Conservation (phyloP, 2,113 vertebrate genomes). For the Patagioenas fasciata region DNA sequence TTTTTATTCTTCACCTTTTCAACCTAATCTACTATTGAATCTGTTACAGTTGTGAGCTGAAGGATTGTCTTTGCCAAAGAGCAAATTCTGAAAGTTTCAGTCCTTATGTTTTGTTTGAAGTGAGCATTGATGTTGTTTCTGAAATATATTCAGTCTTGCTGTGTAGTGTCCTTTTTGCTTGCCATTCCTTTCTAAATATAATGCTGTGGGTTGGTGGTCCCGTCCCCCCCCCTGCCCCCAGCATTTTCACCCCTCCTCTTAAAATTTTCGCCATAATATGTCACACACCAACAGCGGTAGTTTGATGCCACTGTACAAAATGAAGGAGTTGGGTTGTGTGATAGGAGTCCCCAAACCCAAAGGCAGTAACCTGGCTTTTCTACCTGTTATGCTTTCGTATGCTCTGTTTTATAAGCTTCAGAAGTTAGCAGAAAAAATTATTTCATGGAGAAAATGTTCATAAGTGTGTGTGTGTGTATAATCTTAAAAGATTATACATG, state of each 20-base stretch:
- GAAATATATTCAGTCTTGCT: neutral
- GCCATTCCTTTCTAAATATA: neutral
- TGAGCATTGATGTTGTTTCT: neutral
- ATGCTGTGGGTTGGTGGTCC: accelerated
- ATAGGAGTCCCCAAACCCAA: neutral
- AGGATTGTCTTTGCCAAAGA: neutral
- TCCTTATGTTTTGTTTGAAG: neutral
- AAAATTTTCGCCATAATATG: neutral
- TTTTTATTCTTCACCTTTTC: neutral
- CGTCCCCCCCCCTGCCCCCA: no score
- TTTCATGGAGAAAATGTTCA: neutral
- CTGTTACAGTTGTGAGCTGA: neutral
- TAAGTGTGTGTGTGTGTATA: neutral
- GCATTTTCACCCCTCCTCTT: neutral
- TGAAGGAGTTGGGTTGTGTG: neutral
- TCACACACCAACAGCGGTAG: neutral
- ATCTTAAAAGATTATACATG: neutral
- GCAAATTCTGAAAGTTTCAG: neutral
- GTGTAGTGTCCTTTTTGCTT: neutral
- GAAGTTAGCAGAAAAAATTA: neutral
- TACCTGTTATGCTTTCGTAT: neutral
- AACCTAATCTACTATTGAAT: neutral
- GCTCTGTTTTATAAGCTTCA: neutral
- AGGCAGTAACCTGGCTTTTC: neutral
- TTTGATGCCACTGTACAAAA: neutral